A percentile compares a stretch with the other conserved stretches of the same genome.
These are phyloP conservation scores for Lipotes vexillifer DNA, from an alignment of 2,113 vertebrate species.

Conservation along the genomic window DNA sequence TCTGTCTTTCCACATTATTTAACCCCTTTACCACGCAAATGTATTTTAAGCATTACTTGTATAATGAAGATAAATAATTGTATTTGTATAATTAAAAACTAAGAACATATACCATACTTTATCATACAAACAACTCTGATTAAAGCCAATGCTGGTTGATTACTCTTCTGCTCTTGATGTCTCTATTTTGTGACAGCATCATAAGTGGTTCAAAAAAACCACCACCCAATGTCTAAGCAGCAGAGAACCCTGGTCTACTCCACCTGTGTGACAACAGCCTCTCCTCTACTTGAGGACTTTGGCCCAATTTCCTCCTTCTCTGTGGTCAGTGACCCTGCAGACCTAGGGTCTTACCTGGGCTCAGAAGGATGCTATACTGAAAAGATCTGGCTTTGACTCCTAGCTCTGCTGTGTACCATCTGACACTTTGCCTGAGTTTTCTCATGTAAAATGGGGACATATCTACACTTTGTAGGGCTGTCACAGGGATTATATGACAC, in stretches of 20 bases:
- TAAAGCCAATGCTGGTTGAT: background rate
- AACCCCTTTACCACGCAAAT: background rate
- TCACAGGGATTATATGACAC: background rate
- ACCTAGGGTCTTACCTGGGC: background rate
- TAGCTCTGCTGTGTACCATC: background rate
- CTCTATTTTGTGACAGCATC: background rate
- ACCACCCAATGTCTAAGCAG: background rate
- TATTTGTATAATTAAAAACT: background rate
- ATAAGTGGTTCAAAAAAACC: background rate
- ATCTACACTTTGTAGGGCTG: background rate
- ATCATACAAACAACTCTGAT: background rate
- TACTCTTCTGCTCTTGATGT: background rate
- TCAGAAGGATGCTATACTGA: background rate
- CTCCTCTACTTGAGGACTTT: background rate
- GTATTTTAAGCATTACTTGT: background rate
- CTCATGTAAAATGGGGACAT: background rate
- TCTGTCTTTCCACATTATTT: background rate
- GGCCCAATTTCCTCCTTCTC: background rate
- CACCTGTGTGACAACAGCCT: background rate
- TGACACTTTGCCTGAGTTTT: background rate
- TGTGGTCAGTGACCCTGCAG: background rate
- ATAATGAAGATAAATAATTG: background rate
- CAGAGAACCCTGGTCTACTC: background rate
- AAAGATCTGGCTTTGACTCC: background rate
- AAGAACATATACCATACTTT: background rate